phyloP scores from a whole-genome alignment of 2,797 vertebrate species.

The Amblyraja radiata region DNA sequence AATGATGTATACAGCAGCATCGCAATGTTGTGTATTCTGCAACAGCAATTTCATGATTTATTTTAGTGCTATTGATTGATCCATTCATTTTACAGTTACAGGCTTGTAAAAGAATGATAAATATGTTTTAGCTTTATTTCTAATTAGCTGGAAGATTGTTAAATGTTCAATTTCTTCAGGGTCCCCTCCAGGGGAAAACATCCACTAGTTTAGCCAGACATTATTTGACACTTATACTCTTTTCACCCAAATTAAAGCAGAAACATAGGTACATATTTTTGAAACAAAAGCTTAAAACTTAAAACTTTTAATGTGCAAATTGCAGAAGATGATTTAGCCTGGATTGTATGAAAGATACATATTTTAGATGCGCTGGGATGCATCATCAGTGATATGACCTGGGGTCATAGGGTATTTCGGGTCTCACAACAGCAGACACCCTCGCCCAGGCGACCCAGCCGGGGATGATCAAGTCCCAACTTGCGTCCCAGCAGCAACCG shows the following conservation, averaged over 20 bases:
- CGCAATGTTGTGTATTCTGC: not conserved
- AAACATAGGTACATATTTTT: not conserved
- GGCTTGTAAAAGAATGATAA: not conserved
- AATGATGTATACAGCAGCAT: not conserved
- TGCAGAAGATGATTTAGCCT: too few species aligned
- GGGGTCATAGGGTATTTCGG: too few species aligned
- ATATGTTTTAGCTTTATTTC: not conserved
- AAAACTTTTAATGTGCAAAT: too few species aligned
- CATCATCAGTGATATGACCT: too few species aligned
- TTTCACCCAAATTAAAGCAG: not conserved
- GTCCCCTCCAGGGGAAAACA: not conserved
- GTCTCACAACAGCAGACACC: too few species aligned
- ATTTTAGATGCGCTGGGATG: too few species aligned
- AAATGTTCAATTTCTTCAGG: not conserved
- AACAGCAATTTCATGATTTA: not conserved
- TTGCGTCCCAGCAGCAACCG: too few species aligned
- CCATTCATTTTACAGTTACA: not conserved
- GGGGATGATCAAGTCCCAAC: too few species aligned
- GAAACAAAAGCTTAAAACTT: not conserved
- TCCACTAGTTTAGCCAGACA: not conserved
- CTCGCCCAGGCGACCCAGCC: too few species aligned
- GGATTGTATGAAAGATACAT: too few species aligned
- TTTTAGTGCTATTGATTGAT: not conserved
- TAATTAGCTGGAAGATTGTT: not conserved
- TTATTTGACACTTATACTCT: not conserved